A percentile compares a stretch with the other conserved stretches of the same genome.
phyloP scores from a whole-genome alignment of 2,888 invertebrate genomes.

The Crocallis elinguaria region DNA sequence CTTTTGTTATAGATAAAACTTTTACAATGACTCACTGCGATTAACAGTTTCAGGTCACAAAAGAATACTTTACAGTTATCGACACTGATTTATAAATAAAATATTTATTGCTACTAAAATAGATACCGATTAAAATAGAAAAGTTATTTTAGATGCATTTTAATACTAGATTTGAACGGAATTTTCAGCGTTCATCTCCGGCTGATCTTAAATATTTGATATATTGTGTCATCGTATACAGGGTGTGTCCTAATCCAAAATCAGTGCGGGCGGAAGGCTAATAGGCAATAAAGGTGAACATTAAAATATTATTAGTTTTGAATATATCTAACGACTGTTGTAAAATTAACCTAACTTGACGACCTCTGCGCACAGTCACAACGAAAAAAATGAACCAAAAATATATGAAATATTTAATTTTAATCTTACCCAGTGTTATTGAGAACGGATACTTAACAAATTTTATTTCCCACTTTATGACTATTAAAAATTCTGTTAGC shows the following conservation, averaged over 20 bases:
- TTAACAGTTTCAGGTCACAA: no score
- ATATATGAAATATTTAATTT: no score
- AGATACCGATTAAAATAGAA: no score
- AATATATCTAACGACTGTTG: not conserved
- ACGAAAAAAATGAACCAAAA: no score
- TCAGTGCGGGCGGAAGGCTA: not conserved
- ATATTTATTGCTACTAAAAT: no score
- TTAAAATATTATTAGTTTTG: not conserved
- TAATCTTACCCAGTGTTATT: no score
- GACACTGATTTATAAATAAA: no score
- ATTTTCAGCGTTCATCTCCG: no score
- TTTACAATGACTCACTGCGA: no score
- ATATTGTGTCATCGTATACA: not conserved
- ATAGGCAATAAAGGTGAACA: not conserved
- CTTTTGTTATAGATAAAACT: not conserved
- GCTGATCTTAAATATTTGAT: not conserved
- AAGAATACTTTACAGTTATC: no score
- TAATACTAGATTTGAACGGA: no score
- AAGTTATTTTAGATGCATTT: no score
- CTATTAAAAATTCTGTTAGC: not conserved
- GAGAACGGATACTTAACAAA: not conserved
- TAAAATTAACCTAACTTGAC: not conserved
- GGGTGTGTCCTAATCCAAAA: conserved; percentile 1
- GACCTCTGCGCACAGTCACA: not conserved
- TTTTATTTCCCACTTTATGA: not conserved